These are phyloP conservation scores for Isichthys henryi DNA, from an alignment of 2,113 vertebrate genomes.

Conservation along the genomic window DNA sequence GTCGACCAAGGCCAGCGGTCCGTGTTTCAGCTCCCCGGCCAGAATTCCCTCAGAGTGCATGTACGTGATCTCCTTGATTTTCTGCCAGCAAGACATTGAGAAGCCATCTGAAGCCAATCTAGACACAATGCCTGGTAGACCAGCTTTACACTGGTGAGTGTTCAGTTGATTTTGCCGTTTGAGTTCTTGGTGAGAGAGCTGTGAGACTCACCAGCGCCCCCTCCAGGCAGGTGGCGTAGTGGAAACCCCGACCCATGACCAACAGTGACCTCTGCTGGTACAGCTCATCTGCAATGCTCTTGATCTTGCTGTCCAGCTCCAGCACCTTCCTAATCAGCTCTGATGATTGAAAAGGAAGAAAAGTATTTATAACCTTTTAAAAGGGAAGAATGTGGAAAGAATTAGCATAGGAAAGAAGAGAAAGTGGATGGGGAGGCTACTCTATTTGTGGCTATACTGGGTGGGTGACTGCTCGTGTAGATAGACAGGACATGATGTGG, in stretches of 20 bases:
- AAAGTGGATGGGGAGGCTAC: background rate
- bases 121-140: background rate
- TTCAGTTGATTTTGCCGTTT: background rate
- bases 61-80: conserved; percentile 98
- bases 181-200: background rate
- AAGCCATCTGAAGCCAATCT: background rate
- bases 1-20: conserved; percentile 84
- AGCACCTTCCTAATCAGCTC: conserved; percentile 81
- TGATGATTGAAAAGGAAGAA: conserved; percentile 39
- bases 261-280: conserved; percentile 81
- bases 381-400: background rate
- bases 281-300: conserved; percentile 76
- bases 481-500: background rate
- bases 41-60: conserved; percentile 97
- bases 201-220: conserved; percentile 81
- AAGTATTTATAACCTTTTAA: background rate
- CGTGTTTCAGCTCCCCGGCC: conserved; percentile 91
- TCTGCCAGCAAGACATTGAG: conserved; percentile 54
- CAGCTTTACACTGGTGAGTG: background rate
- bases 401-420: background rate
- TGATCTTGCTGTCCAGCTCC: conserved; percentile 78
- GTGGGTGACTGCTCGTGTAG: background rate
- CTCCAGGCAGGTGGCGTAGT: conserved; percentile 93
- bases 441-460: background rate
- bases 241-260: conserved; percentile 93